These are phyloP conservation scores for Sepiola atlantica DNA, from an alignment of 2,888 invertebrate species.

Conservation along the genomic window DNA sequence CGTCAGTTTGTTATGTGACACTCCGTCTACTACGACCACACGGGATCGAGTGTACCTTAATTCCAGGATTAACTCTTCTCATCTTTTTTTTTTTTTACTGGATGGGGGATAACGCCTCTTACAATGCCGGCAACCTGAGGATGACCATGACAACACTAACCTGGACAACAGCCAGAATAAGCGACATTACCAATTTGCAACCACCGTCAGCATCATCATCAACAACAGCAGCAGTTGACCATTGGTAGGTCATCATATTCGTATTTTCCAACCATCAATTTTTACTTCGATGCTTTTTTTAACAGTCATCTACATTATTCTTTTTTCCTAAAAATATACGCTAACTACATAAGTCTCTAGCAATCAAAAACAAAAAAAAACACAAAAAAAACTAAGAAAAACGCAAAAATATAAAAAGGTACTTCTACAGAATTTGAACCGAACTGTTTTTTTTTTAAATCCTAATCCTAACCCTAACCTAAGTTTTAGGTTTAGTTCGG, in stretches of 20 bases:
- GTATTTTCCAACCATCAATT: background rate
- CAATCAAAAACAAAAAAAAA: no score
- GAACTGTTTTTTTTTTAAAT: no score
- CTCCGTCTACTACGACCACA: background rate
- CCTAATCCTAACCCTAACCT: no score
- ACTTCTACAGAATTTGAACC: no score
- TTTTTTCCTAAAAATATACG: no score
- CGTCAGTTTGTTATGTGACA: background rate
- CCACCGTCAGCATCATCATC: background rate
- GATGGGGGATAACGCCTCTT: background rate
- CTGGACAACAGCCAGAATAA: background rate
- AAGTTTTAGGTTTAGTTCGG: no score
- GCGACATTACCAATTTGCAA: background rate
- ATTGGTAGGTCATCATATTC: background rate
- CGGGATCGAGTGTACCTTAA: conserved; percentile 32
- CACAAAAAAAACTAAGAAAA: no score
- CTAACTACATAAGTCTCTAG: no score
- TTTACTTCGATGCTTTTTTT: no score
- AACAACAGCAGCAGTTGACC: background rate
- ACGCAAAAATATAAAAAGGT: no score
- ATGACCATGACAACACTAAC: background rate
- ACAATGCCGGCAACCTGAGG: background rate
- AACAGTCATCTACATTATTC: no score
- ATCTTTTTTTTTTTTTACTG: background rate
- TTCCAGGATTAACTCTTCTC: background rate